phyloP scores from a whole-genome alignment of 2,797 vertebrate genomes.

The Alfaro cultratus region DNA sequence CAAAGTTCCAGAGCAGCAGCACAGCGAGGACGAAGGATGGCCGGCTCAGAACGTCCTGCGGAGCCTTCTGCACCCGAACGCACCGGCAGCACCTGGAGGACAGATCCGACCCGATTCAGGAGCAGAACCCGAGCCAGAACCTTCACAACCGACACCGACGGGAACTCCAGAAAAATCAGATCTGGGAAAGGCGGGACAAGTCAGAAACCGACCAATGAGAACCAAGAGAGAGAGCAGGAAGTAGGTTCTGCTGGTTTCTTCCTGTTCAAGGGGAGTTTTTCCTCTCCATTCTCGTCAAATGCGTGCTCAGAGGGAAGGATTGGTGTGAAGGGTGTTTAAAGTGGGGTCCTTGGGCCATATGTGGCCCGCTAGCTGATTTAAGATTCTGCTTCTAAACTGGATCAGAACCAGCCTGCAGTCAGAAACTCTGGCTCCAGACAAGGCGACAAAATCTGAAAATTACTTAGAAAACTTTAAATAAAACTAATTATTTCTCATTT shows the following conservation, averaged over 20 bases:
- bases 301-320: not conserved
- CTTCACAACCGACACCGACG: not conserved
- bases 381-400: too few species aligned
- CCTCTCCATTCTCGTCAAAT: not conserved
- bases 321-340: not conserved
- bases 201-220: not conserved
- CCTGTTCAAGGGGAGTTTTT: not conserved
- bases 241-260: not conserved
- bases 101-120: not conserved
- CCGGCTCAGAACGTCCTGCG: constrained; percentile 82
- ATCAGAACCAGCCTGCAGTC: too few species aligned
- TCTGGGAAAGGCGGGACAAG: not conserved
- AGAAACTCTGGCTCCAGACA: too few species aligned
- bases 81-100: constrained; percentile 87
- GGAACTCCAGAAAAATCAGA: not conserved
- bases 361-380: too few species aligned
- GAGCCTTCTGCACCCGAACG: constrained; percentile 78
- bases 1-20: constrained; percentile 94
- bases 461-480: too few species aligned
- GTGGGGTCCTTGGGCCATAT: too few species aligned
- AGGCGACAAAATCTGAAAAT: too few species aligned
- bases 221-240: not conserved
- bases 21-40: constrained; percentile 88
- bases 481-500: too few species aligned
- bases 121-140: not conserved